These are phyloP conservation scores for Echinometra lucunter DNA, from an alignment of 53 echinoderm and acorn worm species.

Conservation along the genomic window DNA sequence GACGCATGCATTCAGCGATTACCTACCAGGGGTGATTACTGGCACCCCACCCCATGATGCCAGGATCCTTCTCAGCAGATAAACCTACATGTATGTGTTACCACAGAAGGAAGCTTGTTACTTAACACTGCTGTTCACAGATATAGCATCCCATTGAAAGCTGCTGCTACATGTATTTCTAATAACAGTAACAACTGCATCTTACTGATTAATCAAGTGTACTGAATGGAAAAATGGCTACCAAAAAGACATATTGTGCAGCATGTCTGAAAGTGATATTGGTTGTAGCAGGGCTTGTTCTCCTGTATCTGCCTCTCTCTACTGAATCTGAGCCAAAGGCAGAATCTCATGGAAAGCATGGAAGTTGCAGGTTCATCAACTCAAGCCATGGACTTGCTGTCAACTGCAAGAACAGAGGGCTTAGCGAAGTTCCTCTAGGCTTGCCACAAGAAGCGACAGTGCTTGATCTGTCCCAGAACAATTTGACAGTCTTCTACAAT, in stretches of 20 bases:
- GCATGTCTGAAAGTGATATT: not conserved
- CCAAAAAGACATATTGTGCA: not conserved
- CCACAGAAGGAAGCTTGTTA: too few relatives aligned
- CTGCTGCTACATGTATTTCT: too few relatives aligned
- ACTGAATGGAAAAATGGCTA: not conserved
- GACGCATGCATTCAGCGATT: too few relatives aligned
- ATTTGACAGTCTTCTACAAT: not conserved
- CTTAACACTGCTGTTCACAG: too few relatives aligned
- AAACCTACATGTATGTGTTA: too few relatives aligned
- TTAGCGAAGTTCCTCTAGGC: not conserved
- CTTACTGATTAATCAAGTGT: not conserved
- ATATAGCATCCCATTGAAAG: too few relatives aligned
- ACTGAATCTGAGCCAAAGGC: not conserved
- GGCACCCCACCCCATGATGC: too few relatives aligned
- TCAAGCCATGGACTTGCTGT: not conserved
- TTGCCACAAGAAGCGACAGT: not conserved
- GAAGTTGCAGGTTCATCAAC: not conserved
- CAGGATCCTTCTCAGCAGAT: too few relatives aligned
- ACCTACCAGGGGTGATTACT: too few relatives aligned
- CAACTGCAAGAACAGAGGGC: not conserved
- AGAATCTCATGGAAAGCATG: not conserved
- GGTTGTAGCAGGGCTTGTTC: not conserved
- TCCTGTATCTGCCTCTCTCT: not conserved
- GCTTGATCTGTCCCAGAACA: not conserved
- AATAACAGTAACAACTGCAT: not conserved